These are phyloP conservation scores for Subacronicta megacephala DNA, from an alignment of 2,888 invertebrate species.

Conservation along the genomic window DNA sequence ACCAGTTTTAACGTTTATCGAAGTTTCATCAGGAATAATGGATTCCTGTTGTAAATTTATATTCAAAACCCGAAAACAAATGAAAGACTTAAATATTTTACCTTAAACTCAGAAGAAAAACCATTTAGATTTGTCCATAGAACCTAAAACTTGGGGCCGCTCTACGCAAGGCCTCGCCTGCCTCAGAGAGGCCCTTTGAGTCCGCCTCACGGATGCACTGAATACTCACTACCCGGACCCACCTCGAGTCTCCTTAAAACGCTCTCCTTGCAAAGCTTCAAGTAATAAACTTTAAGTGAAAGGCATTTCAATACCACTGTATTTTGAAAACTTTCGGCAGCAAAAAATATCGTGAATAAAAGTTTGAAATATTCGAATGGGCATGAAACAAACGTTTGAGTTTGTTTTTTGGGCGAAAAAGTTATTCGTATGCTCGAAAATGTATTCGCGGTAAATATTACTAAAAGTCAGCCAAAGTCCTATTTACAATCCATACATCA, in stretches of 20 bases:
- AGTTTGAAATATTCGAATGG: conserved; percentile 4
- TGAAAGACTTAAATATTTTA: too few species aligned
- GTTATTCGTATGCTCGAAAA: not conserved
- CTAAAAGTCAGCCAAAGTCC: too few species aligned
- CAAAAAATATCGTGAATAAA: conserved; percentile 29
- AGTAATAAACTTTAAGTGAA: conserved; percentile 73
- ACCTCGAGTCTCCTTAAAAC: conserved; percentile 70
- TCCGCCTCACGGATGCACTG: conserved; percentile 75
- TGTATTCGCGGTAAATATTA: too few species aligned
- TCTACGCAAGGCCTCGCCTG: conserved; percentile 51
- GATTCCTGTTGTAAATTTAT: too few species aligned
- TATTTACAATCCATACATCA: too few species aligned
- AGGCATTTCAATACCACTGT: conserved; percentile 49
- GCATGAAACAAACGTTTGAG: conserved; percentile 25
- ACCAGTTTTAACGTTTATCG: too few species aligned
- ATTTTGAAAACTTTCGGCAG: conserved; percentile 31
- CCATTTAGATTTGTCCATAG: conserved; percentile 6
- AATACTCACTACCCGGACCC: conserved; percentile 63
- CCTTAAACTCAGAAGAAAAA: too few species aligned
- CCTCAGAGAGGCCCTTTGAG: conserved; percentile 73
- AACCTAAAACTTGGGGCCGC: conserved; percentile 26
- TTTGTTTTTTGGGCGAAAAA: conserved; percentile 10
- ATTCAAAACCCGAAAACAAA: too few species aligned
- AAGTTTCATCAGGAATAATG: too few species aligned
- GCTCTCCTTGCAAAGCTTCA: conserved; percentile 68